These are phyloP conservation scores for Zaprionus camerounensis DNA, from an alignment of 1,140 invertebrate species.

Conservation along the genomic window DNA sequence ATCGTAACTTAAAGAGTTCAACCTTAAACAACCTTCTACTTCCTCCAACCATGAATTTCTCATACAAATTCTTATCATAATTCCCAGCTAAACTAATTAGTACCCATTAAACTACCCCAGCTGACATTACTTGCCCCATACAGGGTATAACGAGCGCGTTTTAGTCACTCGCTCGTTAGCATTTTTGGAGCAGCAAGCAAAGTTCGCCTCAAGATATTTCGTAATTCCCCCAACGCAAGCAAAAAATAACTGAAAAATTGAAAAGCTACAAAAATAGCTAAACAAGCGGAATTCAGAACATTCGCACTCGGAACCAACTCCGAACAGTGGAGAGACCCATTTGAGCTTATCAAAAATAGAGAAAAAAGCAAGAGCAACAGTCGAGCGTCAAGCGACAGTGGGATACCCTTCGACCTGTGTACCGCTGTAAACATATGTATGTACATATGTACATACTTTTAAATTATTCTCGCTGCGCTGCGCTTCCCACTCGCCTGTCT, in stretches of 20 bases:
- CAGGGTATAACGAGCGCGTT: constrained; percentile 20
- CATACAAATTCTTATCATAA: background rate
- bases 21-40: too few species aligned
- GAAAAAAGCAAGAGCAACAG: too few species aligned
- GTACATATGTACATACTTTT: background rate
- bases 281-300: constrained; percentile 31
- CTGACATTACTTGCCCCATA: too few species aligned
- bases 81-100: background rate
- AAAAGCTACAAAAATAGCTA: constrained; percentile 30
- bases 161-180: constrained; percentile 26
- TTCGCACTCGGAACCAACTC: background rate
- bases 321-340: too few species aligned
- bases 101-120: background rate
- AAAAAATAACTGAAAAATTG: background rate
- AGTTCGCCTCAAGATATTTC: constrained; percentile 35
- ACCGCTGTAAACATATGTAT: too few species aligned
- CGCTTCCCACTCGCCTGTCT: too few species aligned
- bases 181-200: constrained; percentile 13
- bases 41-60: too few species aligned
- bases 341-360: constrained; percentile 23
- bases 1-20: too few species aligned
- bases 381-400: too few species aligned
- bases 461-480: too few species aligned
- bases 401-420: too few species aligned
- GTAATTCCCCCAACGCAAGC: constrained; percentile 19